Evolutionary conservation across 2,113 vertebrate genomes (phyloP).

Genomic region (Aptenodytes patagonicus): DNA sequence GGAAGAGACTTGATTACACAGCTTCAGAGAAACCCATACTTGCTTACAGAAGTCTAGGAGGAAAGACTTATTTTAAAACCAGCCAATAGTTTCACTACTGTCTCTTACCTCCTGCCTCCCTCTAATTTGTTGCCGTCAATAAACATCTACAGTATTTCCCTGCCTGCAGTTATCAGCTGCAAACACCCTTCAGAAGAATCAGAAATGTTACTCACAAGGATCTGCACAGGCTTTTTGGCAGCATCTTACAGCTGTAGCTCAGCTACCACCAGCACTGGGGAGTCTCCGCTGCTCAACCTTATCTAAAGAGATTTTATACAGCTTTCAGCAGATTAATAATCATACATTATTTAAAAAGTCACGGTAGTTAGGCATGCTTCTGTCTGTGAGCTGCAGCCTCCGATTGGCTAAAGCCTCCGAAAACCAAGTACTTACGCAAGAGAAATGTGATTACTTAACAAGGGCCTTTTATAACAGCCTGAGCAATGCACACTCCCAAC

Average conservation of each 20-base stretch:
- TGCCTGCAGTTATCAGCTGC: not conserved
- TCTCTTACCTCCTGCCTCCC: not conserved
- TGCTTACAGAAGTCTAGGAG: not conserved
- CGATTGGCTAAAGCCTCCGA: not conserved
- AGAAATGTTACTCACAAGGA: slow-evolving; percentile 41
- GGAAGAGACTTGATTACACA: not conserved
- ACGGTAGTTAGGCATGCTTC: not conserved
- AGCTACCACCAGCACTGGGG: not conserved
- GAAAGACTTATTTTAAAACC: not conserved
- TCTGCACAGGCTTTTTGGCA: not conserved
- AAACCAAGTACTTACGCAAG: slow-evolving; percentile 57
- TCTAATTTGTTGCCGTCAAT: not conserved
- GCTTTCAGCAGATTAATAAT: not conserved
- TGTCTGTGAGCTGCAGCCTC: not conserved
- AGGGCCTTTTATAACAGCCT: slow-evolving; percentile 16
- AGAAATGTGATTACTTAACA: slow-evolving; percentile 35
- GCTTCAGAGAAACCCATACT: not conserved
- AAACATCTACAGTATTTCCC: not conserved
- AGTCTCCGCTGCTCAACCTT: not conserved
- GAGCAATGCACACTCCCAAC: not conserved
- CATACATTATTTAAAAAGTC: not conserved
- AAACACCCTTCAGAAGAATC: not conserved
- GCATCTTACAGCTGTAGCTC: not conserved
- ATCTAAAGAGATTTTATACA: not conserved
- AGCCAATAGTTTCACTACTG: not conserved